Percentiles rank a stretch among this genome's conserved stretches.
Evolutionary conservation across 2,888 invertebrate species (phyloP).

Genomic region (Phragmatobia fuliginosa): DNA sequence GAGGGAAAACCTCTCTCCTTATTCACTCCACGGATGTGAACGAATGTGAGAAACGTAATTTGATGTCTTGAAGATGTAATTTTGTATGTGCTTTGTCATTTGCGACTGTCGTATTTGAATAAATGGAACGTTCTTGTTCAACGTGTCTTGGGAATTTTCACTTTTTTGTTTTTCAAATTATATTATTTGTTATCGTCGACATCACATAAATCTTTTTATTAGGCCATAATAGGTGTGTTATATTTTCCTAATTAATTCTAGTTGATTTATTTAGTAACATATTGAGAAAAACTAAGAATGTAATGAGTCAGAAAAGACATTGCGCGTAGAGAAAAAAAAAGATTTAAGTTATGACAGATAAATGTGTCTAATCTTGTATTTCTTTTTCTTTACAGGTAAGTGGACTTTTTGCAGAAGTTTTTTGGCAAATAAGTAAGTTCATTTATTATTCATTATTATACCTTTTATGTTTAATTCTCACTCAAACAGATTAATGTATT

Average conservation of each 20-base stretch:
- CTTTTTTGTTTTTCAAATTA: not conserved
- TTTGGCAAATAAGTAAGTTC: not conserved
- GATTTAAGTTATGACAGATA: not conserved
- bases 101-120: not conserved
- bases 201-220: not conserved
- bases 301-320: not conserved
- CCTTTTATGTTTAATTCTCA: not conserved
- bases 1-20: conserved; percentile 8
- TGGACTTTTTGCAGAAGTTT: not conserved
- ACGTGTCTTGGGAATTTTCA: not conserved
- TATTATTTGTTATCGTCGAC: not conserved
- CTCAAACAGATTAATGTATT: not conserved
- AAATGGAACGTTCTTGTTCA: conserved; percentile 3
- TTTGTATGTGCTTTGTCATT: not conserved
- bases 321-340: too few species aligned
- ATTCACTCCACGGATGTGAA: not conserved
- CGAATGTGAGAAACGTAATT: conserved; percentile 5
- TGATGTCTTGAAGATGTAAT: not conserved
- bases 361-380: not conserved
- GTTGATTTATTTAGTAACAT: not conserved
- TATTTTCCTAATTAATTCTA: not conserved
- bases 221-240: not conserved
- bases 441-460: not conserved
- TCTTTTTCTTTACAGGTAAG: conserved; percentile 17
- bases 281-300: not conserved